A percentile compares a stretch with the other conserved stretches of the same genome.
Conservation (phyloP, 1,140 invertebrate species). For the Diploscapter pachys region DNA sequence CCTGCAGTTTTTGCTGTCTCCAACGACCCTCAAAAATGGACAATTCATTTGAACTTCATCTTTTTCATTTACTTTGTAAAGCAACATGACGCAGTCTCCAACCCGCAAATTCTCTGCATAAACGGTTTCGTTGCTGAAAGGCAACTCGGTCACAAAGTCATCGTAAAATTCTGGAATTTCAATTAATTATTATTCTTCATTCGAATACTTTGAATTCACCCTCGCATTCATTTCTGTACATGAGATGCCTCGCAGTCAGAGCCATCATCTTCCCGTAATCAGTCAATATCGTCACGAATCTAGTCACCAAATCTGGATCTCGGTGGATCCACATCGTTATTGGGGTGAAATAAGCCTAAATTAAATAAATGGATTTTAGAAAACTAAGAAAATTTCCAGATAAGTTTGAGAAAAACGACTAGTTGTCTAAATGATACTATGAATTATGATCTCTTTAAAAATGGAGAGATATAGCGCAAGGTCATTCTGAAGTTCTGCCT, state of each 20-base stretch:
- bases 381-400: neutral
- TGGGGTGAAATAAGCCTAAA: slow-evolving; percentile 22
- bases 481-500: no score
- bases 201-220: neutral
- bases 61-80: neutral
- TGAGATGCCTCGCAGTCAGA: slow-evolving; percentile 15
- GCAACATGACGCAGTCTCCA: slow-evolving; percentile 13
- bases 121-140: neutral
- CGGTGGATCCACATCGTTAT: slow-evolving; percentile 19
- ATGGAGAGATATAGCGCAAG: neutral
- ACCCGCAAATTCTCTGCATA: slow-evolving; percentile 6
- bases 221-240: slow-evolving; percentile 23
- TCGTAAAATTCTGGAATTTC: slow-evolving; percentile 3
- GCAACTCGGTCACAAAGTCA: neutral
- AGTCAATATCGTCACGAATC: slow-evolving; percentile 19
- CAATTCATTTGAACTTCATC: no score
- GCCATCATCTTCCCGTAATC: slow-evolving; percentile 16
- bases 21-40: slow-evolving; percentile 3
- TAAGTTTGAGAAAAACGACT: no score
- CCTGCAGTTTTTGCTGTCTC: slow-evolving; percentile 12
- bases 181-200: neutral
- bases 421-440: no score
- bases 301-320: slow-evolving; percentile 7
- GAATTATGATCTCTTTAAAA: neutral
- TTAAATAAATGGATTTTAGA: neutral